These are phyloP conservation scores for Fringilla coelebs DNA, from an alignment of 2,797 vertebrate genomes.

Conservation along the genomic window DNA sequence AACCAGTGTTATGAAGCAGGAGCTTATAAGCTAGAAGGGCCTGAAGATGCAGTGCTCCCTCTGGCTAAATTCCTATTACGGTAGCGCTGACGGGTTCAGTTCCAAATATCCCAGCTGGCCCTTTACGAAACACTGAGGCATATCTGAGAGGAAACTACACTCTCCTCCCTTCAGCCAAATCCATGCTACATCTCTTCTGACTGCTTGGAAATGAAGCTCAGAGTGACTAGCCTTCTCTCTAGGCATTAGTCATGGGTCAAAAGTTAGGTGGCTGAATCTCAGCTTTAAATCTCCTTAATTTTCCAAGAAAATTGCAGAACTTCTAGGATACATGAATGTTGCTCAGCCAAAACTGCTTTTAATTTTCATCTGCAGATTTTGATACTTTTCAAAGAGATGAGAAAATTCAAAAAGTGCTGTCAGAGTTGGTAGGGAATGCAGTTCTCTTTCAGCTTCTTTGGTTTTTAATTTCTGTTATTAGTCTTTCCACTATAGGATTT, in stretches of 20 bases:
- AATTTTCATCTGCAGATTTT: not conserved
- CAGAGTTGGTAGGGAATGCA: not conserved
- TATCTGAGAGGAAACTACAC: constrained; percentile 14
- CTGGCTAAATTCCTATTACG: not conserved
- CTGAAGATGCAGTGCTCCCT: not conserved
- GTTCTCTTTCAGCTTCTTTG: not conserved
- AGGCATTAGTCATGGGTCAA: constrained; percentile 21
- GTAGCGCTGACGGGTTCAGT: not conserved
- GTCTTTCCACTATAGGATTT: not conserved
- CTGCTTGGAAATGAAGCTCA: constrained; percentile 11
- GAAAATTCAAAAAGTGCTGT: not conserved
- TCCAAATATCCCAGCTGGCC: constrained; percentile 43
- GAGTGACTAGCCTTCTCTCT: not conserved
- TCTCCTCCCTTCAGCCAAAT: constrained; percentile 5
- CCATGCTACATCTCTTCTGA: not conserved
- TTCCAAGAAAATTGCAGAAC: constrained; percentile 3
- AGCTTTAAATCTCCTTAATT: not conserved
- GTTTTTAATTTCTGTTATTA: not conserved
- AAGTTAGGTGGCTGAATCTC: not conserved
- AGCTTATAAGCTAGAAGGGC: not conserved
- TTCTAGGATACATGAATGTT: not conserved
- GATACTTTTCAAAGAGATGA: not conserved
- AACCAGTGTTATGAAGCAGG: not conserved
- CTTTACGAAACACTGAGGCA: not conserved
- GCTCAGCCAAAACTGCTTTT: not conserved